phyloP scores from a whole-genome alignment of 1,140 invertebrate genomes.

The Drosophila pallidifrons region DNA sequence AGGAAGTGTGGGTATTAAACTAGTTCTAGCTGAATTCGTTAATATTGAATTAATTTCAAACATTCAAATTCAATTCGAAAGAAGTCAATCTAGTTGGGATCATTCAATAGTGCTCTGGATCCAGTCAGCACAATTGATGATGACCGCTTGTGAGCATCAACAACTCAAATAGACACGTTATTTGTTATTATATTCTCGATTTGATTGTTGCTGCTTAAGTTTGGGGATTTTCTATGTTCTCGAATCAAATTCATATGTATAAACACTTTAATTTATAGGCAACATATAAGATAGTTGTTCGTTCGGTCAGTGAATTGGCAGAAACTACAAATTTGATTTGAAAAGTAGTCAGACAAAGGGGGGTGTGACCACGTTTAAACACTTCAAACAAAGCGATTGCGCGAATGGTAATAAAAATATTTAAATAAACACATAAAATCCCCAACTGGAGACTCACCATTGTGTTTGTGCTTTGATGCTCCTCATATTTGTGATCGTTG shows the following conservation, averaged over 20 bases:
- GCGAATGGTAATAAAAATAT: constrained; percentile 30
- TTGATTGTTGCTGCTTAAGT: neutral
- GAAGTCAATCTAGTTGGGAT: constrained; percentile 4
- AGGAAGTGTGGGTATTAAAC: constrained; percentile 64
- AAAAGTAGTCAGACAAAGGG: constrained; percentile 2
- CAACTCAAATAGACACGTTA: constrained; percentile 7
- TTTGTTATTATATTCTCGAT: constrained; percentile 1
- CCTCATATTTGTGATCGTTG: neutral
- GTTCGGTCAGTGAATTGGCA: constrained; percentile 7
- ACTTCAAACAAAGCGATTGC: constrained; percentile 11
- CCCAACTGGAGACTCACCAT: constrained; percentile 5
- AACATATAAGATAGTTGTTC: constrained; percentile 9
- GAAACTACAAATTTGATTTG: constrained; percentile 13
- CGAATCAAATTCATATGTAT: neutral
- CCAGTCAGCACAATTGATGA: constrained; percentile 18
- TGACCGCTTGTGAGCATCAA: neutral
- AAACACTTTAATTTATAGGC: constrained; percentile 26
- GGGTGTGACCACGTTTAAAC: constrained; percentile 26
- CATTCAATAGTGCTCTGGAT: constrained; percentile 14
- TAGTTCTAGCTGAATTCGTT: constrained; percentile 67
- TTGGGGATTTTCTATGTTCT: constrained; percentile 2
- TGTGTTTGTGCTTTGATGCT: constrained; percentile 6
- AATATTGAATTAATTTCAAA: constrained; percentile 23
- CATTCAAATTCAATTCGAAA: constrained; percentile 22
- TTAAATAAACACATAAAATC: constrained; percentile 39